These are phyloP conservation scores for Lucilia sericata DNA, from an alignment of 1,140 invertebrate species.

Conservation along the genomic window DNA sequence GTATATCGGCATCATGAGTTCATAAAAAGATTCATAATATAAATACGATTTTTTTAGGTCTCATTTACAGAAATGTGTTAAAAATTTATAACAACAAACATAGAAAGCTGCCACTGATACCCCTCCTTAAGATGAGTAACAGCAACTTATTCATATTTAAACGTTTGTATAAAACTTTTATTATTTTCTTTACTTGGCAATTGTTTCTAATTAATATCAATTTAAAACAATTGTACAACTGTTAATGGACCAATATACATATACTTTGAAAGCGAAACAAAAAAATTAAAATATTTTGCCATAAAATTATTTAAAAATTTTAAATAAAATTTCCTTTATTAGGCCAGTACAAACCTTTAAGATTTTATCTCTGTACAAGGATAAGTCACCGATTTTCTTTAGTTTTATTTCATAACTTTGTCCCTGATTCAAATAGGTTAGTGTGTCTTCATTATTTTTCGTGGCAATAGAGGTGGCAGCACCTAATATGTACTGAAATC, in stretches of 20 bases:
- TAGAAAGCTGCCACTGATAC: background rate
- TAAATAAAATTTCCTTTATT: background rate
- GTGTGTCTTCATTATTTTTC: constrained; percentile 95
- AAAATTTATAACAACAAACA: background rate
- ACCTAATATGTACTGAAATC: constrained; percentile 95
- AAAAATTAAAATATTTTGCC: background rate
- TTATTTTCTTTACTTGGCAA: constrained; percentile 26
- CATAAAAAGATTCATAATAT: background rate
- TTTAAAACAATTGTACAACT: constrained; percentile 36
- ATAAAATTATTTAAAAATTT: background rate
- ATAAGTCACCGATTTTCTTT: constrained; percentile 95
- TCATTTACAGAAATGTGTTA: background rate
- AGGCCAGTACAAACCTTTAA: constrained; percentile 77
- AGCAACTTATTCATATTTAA: too few relatives aligned
- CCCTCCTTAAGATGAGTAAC: too few relatives aligned
- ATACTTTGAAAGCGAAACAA: background rate
- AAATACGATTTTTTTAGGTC: background rate
- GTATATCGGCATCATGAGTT: background rate
- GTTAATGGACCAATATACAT: background rate
- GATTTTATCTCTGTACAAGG: constrained; percentile 87
- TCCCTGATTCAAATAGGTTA: constrained; percentile 98
- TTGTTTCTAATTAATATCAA: constrained; percentile 41
- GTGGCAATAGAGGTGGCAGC: constrained; percentile 97
- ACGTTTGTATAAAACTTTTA: background rate
- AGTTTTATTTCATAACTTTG: constrained; percentile 97